Percentiles rank a stretch among this genome's conserved stretches.
phyloP scores from a whole-genome alignment of 2,888 invertebrate genomes.

The Disparrhopalites patrizii region DNA sequence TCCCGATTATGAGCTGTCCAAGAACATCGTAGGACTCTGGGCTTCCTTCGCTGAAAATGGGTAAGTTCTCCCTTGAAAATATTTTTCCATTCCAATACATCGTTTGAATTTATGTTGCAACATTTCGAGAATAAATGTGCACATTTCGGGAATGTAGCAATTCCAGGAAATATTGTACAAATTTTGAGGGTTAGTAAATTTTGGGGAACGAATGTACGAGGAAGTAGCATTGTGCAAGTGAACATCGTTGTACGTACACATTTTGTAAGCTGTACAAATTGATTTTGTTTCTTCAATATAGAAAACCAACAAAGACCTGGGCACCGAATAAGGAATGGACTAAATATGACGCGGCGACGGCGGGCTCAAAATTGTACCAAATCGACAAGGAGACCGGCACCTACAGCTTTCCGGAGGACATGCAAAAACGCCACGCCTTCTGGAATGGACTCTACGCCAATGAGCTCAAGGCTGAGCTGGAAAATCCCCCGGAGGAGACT shows the following conservation, averaged over 20 bases:
- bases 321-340: conserved; percentile 39
- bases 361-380: conserved; percentile 20
- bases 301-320: conserved; percentile 42
- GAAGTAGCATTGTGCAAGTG: too few relatives aligned
- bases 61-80: conserved; percentile 2
- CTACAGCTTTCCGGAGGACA: conserved; percentile 24
- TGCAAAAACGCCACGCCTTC: conserved; percentile 29
- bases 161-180: too few relatives aligned
- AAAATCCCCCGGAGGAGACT: conserved; percentile 26
- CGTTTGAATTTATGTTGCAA: background rate
- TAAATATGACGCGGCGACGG: conserved; percentile 24
- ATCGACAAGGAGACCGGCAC: conserved; percentile 17
- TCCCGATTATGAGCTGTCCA: conserved; percentile 28
- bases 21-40: conserved; percentile 31
- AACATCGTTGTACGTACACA: too few relatives aligned
- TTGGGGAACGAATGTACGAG: too few relatives aligned
- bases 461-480: conserved; percentile 33
- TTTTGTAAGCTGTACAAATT: background rate
- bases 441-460: conserved; percentile 29
- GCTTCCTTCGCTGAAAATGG: conserved; percentile 31
- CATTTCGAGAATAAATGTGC: background rate
- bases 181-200: too few relatives aligned
- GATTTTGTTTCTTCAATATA: conserved; percentile 12
- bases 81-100: background rate
- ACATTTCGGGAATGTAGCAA: too few relatives aligned